phyloP scores from a whole-genome alignment of 2,113 vertebrate genomes.

The Narcine bancroftii region DNA sequence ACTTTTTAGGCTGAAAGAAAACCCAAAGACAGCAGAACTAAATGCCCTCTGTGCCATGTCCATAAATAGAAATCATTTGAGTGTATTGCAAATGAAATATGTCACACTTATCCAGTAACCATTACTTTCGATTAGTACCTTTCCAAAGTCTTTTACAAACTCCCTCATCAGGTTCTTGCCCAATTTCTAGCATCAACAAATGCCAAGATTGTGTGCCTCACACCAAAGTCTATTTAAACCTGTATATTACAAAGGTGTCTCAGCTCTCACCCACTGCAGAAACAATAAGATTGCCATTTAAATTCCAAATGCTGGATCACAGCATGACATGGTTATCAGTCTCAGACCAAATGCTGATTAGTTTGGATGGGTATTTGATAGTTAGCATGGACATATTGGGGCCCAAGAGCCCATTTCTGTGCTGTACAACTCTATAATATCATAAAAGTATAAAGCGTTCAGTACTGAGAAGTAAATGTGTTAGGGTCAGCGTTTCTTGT shows the following conservation, averaged over 20 bases:
- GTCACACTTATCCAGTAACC: background rate
- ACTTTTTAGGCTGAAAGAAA: conserved; percentile 69
- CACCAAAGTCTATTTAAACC: background rate
- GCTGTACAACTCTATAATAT: background rate
- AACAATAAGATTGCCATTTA: background rate
- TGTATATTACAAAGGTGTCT: background rate
- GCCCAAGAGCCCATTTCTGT: no score
- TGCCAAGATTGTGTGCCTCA: background rate
- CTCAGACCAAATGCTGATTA: no score
- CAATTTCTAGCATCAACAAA: background rate
- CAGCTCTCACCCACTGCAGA: background rate
- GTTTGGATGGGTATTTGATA: no score
- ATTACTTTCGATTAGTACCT: background rate
- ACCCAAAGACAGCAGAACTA: background rate
- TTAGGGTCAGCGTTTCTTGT: no score
- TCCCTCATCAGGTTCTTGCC: background rate
- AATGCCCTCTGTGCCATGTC: background rate
- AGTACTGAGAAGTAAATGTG: background rate
- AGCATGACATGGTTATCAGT: background rate
- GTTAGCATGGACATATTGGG: no score
- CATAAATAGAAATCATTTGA: background rate
- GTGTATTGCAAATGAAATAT: background rate
- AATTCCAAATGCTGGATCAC: background rate
- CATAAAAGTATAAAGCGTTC: background rate
- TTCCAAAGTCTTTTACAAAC: background rate